Evolutionary conservation across 2,113 vertebrate genomes (phyloP).

Genomic region (Tetrax tetrax): DNA sequence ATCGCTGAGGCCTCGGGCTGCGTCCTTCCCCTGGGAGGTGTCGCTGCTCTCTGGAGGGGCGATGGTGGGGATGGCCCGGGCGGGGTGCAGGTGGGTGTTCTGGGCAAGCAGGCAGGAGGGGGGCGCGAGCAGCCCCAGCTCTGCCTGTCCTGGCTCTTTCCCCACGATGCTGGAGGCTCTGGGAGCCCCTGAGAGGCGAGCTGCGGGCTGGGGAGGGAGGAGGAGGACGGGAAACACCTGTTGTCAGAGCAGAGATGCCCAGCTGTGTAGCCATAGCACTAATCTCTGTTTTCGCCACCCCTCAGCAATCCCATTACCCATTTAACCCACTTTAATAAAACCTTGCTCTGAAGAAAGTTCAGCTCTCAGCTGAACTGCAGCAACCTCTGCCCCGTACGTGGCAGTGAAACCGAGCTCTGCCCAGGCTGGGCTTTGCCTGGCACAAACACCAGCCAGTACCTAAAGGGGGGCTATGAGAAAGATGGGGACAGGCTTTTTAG

Average conservation of each 20-base stretch:
- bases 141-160: not conserved
- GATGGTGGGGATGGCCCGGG: rapidly evolving
- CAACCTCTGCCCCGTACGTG: rapidly evolving
- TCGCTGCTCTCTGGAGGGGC: rapidly evolving
- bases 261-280: not conserved
- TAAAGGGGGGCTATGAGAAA: too few relatives aligned
- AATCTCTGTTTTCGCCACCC: not conserved
- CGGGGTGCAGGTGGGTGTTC: not conserved
- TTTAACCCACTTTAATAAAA: not conserved
- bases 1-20: rapidly evolving
- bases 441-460: not conserved
- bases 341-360: not conserved
- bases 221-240: not conserved
- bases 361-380: not conserved
- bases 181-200: not conserved
- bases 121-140: not conserved
- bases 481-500: too few relatives aligned
- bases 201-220: not conserved
- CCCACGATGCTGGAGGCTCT: not conserved
- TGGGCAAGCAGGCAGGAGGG: not conserved
- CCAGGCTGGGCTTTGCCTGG: not conserved
- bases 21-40: not conserved
- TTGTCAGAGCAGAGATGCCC: not conserved
- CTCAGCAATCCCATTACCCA: not conserved
- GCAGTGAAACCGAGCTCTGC: not conserved